phyloP scores from a whole-genome alignment of 2,113 vertebrate species.

The Raja brachyura region DNA sequence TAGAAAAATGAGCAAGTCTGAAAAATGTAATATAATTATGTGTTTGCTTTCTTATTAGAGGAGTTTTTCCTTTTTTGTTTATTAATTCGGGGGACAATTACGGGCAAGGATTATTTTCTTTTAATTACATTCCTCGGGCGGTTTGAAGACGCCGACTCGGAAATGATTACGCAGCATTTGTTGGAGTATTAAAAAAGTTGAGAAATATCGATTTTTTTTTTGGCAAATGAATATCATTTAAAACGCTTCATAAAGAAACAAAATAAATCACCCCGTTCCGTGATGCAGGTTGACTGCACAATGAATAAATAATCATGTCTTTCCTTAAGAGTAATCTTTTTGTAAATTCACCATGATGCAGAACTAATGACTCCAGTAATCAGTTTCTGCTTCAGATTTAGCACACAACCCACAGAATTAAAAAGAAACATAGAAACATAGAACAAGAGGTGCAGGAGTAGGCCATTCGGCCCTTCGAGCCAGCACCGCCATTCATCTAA shows the following conservation, averaged over 20 bases:
- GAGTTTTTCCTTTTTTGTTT: background rate
- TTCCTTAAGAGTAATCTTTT: background rate
- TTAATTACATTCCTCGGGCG: conserved; percentile 1
- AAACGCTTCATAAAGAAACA: background rate
- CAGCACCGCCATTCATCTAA: no score
- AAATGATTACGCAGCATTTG: background rate
- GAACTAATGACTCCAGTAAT: background rate
- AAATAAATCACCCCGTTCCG: background rate
- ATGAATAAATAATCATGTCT: conserved; percentile 5
- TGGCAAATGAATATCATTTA: conserved; percentile 1
- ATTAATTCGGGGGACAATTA: conserved; percentile 26
- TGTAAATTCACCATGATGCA: background rate
- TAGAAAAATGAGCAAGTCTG: conserved; percentile 1
- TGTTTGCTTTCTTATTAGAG: conserved; percentile 32
- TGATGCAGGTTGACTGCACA: background rate
- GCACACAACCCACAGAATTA: background rate
- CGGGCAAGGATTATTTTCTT: background rate
- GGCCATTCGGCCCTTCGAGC: no score
- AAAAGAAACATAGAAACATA: no score
- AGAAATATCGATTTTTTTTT: conserved; percentile 29
- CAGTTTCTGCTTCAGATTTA: background rate
- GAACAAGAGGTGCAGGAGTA: no score
- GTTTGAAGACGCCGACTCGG: background rate
- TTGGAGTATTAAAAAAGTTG: background rate
- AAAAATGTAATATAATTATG: conserved; percentile 24